These are phyloP conservation scores for Dasypogon diadema DNA, from an alignment of 2,888 invertebrate genomes.

Conservation along the genomic window DNA sequence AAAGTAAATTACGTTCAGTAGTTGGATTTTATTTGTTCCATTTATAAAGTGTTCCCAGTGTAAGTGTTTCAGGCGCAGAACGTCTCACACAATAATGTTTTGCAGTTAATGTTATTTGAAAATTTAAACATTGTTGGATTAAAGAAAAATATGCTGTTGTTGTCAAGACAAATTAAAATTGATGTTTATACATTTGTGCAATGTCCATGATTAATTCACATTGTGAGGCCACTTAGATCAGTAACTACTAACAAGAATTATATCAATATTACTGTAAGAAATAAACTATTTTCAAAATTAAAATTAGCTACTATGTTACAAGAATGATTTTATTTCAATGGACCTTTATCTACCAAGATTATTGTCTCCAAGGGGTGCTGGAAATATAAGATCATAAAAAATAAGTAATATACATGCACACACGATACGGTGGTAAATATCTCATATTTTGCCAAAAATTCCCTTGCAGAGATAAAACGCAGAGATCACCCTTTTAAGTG, in stretches of 20 bases:
- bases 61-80: no score
- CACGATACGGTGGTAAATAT: no score
- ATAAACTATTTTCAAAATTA: constrained; percentile 31
- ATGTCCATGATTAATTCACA: constrained; percentile 43
- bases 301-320: constrained; percentile 27
- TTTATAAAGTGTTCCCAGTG: neutral
- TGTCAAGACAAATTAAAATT: neutral
- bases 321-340: neutral
- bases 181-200: constrained; percentile 27
- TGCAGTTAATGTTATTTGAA: constrained; percentile 20
- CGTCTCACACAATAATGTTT: no score
- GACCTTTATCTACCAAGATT: no score
- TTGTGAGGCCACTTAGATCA: constrained; percentile 13
- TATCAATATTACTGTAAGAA: constrained; percentile 6
- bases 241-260: neutral
- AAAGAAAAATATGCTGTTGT: constrained; percentile 10
- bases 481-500: no score
- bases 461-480: no score
- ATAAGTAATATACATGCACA: no score
- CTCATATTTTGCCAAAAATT: no score
- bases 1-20: neutral
- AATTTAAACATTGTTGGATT: constrained; percentile 14
- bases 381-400: no score
- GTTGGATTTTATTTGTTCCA: neutral
- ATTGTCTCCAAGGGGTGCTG: no score